phyloP scores from a whole-genome alignment of 2,888 invertebrate genomes.

The Tetanocera ferruginea region DNA sequence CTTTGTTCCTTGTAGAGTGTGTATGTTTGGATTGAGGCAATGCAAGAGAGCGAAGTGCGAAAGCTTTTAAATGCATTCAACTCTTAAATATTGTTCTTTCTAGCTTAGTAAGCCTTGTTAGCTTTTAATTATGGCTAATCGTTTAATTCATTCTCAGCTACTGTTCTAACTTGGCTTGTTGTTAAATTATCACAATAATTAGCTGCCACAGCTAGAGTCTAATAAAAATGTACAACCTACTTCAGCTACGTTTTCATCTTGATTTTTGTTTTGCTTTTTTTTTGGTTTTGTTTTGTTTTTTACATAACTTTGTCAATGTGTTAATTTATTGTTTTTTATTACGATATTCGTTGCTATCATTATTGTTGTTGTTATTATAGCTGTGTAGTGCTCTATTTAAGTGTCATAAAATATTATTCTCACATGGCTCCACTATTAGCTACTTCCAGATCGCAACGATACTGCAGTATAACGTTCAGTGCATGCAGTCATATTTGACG shows the following conservation, averaged over 20 bases:
- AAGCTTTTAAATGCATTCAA: not conserved
- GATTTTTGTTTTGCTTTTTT: not conserved
- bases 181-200: not conserved
- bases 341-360: not conserved
- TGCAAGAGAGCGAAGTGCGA: too few relatives aligned
- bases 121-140: too few relatives aligned
- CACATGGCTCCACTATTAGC: conserved; percentile 8
- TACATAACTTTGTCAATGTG: not conserved
- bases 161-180: not conserved
- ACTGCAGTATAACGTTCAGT: not conserved
- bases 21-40: not conserved
- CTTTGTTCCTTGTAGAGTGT: not conserved
- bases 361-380: conserved; percentile 32
- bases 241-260: not conserved
- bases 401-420: conserved; percentile 13
- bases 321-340: conserved; percentile 11
- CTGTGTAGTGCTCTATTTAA: not conserved
- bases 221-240: not conserved
- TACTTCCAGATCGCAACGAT: not conserved
- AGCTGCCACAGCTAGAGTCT: not conserved
- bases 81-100: not conserved
- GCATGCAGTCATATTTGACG: not conserved
- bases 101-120: too few relatives aligned
- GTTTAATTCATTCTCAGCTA: not conserved
- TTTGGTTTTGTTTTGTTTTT: not conserved